Base-by-base conservation (phyloP, 2,888 invertebrate genomes). In the Cosmorhoe ocellata region DNA sequence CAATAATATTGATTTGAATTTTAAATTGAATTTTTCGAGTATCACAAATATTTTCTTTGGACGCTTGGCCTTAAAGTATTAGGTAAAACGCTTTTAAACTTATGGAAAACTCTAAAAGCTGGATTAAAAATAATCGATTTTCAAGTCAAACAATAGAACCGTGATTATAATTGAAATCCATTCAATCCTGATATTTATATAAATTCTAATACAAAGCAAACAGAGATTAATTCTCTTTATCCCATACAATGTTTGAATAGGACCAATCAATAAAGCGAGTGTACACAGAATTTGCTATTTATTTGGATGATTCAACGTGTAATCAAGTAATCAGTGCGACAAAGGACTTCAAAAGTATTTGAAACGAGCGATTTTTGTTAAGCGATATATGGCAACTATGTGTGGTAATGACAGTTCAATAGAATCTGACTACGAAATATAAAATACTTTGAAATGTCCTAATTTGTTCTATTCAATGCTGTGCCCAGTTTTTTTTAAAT, bases 181-280 rank as follows among this genome's bases (percentile, higher is more conserved):
- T 48, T 43, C 26, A n/a, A 26, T 14, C 27, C 39, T 24, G 14
- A 24, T 31, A 49, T 32, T 26, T 27, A 41, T 14, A 44, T 43
- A 12, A 40, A 42, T 42, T 31, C 28, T 37, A 11, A 39, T 39
- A 22, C 38, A 43, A 32, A 37, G 26, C 46, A 40, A 38, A 45
- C 33, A 24, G 31, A 13, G 33, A 38, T 46, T 49, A 51, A 57
- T 39, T 45, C 33, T 7, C 31, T 38, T 41, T 46, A 34, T 31
- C 22, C 28, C n/a, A 27, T 27, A 36, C 30, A 46, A 51, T 52
- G 50, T 58, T 58, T 58, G 48, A 42, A 39, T 42, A 58, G 52
- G 52, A 45, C 45, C 34, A 52, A 53, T 41, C 39, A 11, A 37
- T 42, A 50, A 41, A 22, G 26, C 27, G 36, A 32, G 41, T 33